phyloP scores from a whole-genome alignment of 2,888 invertebrate genomes.

The Calliphora vomitoria region DNA sequence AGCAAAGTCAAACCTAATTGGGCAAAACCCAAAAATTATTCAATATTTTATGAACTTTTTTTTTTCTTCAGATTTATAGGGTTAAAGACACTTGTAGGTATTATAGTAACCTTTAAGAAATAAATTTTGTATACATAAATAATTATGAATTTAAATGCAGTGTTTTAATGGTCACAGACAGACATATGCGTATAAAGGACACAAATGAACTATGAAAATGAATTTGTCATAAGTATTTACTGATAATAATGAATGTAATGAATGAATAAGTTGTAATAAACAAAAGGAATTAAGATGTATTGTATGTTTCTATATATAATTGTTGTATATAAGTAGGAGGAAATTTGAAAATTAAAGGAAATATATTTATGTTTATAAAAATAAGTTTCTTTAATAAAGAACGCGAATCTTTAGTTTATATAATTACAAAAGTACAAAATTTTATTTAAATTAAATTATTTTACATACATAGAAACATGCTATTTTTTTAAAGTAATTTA shows the following conservation, averaged over 20 bases:
- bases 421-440: too few relatives aligned
- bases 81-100: neutral
- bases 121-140: slow-evolving; percentile 18
- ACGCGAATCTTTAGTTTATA: too few relatives aligned
- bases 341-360: too few relatives aligned
- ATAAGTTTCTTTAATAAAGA: too few relatives aligned
- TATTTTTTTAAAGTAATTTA: neutral
- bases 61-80: slow-evolving; percentile 9
- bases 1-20: slow-evolving; percentile 37
- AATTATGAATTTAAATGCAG: slow-evolving; percentile 21
- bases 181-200: slow-evolving; percentile 5
- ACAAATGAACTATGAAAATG: slow-evolving; percentile 44
- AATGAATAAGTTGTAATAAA: neutral
- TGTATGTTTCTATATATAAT: too few relatives aligned
- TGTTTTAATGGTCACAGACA: slow-evolving; percentile 8
- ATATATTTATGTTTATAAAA: too few relatives aligned
- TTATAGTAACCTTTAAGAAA: slow-evolving; percentile 5
- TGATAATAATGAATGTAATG: slow-evolving; percentile 6
- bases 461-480: neutral
- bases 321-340: too few relatives aligned
- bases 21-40: slow-evolving; percentile 17
- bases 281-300: neutral
- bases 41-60: slow-evolving; percentile 9
- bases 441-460: slow-evolving; percentile 3
- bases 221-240: slow-evolving; percentile 42